Conservation (phyloP, 2,113 vertebrate genomes). For the Epinephelus moara region DNA sequence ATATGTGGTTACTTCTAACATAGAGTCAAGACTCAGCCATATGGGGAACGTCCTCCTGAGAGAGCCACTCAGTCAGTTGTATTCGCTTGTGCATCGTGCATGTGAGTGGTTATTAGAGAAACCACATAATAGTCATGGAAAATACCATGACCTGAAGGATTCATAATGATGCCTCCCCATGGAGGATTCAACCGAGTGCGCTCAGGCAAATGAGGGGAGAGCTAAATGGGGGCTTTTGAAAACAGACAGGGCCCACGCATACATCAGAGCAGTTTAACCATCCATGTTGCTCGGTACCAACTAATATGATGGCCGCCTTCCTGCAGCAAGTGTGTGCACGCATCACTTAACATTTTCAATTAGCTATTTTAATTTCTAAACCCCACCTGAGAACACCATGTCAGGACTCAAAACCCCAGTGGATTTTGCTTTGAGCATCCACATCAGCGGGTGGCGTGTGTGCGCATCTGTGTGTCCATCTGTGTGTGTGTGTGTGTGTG, state of each 20-base stretch:
- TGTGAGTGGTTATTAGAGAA: constrained; percentile 68
- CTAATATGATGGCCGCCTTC: constrained; percentile 26
- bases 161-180: constrained; percentile 65
- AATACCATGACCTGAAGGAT: constrained; percentile 59
- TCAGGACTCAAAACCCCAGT: constrained; percentile 37
- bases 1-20: constrained; percentile 40
- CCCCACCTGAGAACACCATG: constrained; percentile 58
- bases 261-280: constrained; percentile 67
- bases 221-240: constrained; percentile 56
- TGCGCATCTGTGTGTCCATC: constrained; percentile 47
- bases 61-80: constrained; percentile 46
- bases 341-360: constrained; percentile 74
- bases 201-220: constrained; percentile 56
- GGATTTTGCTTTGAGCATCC: constrained; percentile 49
- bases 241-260: constrained; percentile 56
- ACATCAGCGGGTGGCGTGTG: constrained; percentile 26
- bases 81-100: constrained; percentile 49
- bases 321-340: constrained; percentile 56
- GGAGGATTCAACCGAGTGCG: constrained; percentile 57
- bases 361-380: constrained; percentile 57
- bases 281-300: constrained; percentile 46
- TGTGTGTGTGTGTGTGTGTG: constrained; percentile 27
- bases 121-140: constrained; percentile 64
- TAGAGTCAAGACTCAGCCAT: constrained; percentile 21
- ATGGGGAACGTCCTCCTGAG: constrained; percentile 48